Evolutionary conservation across 2,113 vertebrate species (phyloP).

Genomic region (Tachysurus fulvidraco): DNA sequence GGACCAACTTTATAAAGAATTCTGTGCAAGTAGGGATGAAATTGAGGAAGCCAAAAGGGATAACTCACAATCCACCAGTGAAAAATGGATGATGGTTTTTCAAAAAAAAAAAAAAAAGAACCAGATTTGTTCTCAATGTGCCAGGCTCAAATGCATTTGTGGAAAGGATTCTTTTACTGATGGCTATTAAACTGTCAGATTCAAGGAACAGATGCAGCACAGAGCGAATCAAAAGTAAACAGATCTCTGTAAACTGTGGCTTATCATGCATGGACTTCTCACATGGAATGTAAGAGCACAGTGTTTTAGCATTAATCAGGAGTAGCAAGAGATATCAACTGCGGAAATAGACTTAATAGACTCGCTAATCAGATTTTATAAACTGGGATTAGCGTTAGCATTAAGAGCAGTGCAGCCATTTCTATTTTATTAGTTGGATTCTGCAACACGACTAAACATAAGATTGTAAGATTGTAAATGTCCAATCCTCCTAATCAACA

Average conservation of each 20-base stretch:
- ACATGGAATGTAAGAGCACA: neutral
- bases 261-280: neutral
- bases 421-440: neutral
- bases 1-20: constrained; percentile 44
- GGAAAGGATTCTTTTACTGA: neutral
- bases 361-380: neutral
- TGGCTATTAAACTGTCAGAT: neutral
- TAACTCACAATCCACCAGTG: constrained; percentile 42
- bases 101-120: neutral
- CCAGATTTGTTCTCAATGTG: neutral
- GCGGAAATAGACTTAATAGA: neutral
- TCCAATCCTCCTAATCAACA: neutral
- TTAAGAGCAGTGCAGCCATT: neutral
- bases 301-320: neutral
- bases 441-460: neutral
- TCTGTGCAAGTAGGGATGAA: constrained; percentile 10
- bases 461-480: neutral
- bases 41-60: constrained; percentile 21
- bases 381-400: neutral
- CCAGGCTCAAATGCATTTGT: constrained; percentile 9
- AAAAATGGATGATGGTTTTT: constrained; percentile 38
- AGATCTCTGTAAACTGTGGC: neutral
- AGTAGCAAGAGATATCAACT: neutral
- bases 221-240: neutral
- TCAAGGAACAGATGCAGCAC: neutral